Conservation (phyloP, 2,888 invertebrate species). For the Archaeoteleia sp. region DNA sequence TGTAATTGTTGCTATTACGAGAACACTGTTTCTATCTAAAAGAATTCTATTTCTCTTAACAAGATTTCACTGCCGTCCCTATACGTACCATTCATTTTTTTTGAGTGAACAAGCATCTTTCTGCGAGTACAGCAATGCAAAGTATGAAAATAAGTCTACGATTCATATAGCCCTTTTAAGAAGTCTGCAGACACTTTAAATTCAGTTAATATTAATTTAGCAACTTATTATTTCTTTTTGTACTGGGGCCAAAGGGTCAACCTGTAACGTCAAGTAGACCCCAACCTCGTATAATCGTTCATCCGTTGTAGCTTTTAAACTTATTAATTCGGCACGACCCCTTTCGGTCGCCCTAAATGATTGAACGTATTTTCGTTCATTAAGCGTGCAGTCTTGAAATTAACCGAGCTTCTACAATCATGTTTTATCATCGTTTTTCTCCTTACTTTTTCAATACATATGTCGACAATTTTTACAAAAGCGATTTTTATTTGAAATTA, state of each 20-base stretch:
- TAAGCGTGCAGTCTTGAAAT: background rate
- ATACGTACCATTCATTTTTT: too few species aligned
- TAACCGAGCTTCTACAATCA: too few species aligned
- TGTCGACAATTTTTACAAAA: background rate
- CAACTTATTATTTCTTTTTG: conserved; percentile 1
- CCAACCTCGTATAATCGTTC: background rate
- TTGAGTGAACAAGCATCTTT: too few species aligned
- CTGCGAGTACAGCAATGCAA: too few species aligned
- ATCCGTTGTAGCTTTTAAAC: background rate
- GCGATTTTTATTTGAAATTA: background rate
- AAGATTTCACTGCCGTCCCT: too few species aligned
- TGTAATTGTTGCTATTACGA: too few species aligned
- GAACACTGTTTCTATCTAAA: too few species aligned
- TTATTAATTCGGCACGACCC: conserved; percentile 4
- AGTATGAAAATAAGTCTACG: background rate
- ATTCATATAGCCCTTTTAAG: background rate
- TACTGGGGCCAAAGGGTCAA: background rate
- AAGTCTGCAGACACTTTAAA: background rate
- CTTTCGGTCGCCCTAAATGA: background rate
- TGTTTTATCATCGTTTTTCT: too few species aligned
- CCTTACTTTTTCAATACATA: background rate
- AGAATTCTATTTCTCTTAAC: too few species aligned
- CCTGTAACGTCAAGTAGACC: background rate
- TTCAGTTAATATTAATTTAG: conserved; percentile 1
- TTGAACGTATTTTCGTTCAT: conserved; percentile 6